These are phyloP conservation scores for Drosophila insularis DNA, from an alignment of 1,140 invertebrate genomes.

Conservation along the genomic window DNA sequence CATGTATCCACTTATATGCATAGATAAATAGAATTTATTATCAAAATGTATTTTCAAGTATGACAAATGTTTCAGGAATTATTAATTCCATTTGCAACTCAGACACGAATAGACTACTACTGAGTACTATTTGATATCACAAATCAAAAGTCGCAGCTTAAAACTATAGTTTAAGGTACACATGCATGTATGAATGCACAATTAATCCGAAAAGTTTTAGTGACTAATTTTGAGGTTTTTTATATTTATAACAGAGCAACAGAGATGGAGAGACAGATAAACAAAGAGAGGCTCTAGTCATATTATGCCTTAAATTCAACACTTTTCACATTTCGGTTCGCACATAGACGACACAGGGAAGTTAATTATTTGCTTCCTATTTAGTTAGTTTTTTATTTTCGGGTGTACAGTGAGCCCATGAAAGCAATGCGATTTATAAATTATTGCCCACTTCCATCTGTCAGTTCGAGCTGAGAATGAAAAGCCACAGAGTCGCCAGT, in stretches of 20 bases:
- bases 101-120: slow-evolving; percentile 22
- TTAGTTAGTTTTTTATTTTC: slow-evolving; percentile 15
- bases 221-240: not conserved
- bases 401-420: not conserved
- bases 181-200: slow-evolving; percentile 12
- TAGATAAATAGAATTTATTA: slow-evolving; percentile 8
- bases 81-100: slow-evolving; percentile 31
- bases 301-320: slow-evolving; percentile 1
- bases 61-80: slow-evolving; percentile 16
- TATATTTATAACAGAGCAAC: not conserved
- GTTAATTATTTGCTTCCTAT: slow-evolving; percentile 52
- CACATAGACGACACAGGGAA: slow-evolving; percentile 9
- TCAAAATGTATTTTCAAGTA: slow-evolving; percentile 16
- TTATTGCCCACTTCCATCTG: slow-evolving; percentile 5
- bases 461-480: slow-evolving; percentile 22
- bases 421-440: slow-evolving; percentile 37
- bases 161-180: slow-evolving; percentile 6
- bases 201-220: not conserved
- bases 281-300: not conserved
- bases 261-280: not conserved
- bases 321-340: slow-evolving; percentile 14
- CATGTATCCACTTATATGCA: not conserved
- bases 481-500: slow-evolving; percentile 24
- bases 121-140: slow-evolving; percentile 12
- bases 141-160: not conserved